A percentile compares a stretch with the other conserved stretches of the same genome.
Evolutionary conservation across 37 sponge, comb jelly and placozoan genomes (phyloP).

Genomic region (Corticium candelabrum): DNA sequence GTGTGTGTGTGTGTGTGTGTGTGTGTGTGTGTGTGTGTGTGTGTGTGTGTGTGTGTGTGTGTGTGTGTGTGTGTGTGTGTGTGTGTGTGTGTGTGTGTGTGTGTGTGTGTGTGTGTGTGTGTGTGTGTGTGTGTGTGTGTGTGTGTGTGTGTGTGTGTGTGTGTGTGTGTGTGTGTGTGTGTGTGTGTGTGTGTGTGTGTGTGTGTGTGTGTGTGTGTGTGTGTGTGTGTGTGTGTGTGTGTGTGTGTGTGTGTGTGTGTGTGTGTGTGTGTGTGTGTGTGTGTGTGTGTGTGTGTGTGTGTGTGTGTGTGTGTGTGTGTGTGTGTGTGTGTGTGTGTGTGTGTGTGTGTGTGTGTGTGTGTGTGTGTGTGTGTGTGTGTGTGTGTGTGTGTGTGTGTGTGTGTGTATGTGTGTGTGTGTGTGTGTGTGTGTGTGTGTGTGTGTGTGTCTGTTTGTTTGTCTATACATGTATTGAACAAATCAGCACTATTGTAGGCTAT

Average conservation of each 20-base stretch:
- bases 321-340: constrained; percentile 2
- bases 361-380: constrained; percentile 5
- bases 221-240: constrained; percentile 5
- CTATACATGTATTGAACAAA: too few relatives aligned
- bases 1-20: too few relatives aligned
- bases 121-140: constrained; percentile 5
- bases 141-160: constrained; percentile 2
- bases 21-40: too few relatives aligned
- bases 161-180: constrained; percentile 2
- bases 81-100: neutral
- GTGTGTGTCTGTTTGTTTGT: too few relatives aligned
- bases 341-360: constrained; percentile 2
- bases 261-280: constrained; percentile 2
- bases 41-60: too few relatives aligned
- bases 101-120: neutral
- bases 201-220: constrained; percentile 2
- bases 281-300: constrained; percentile 2
- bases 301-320: constrained; percentile 2
- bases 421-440: constrained; percentile 16
- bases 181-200: constrained; percentile 2
- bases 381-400: constrained; percentile 1
- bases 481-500: too few relatives aligned
- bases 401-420: constrained; percentile 9
- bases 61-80: too few relatives aligned
- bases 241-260: constrained; percentile 2